phyloP scores from a whole-genome alignment of 2,113 vertebrate genomes.

The Poeciliopsis occidentalis region DNA sequence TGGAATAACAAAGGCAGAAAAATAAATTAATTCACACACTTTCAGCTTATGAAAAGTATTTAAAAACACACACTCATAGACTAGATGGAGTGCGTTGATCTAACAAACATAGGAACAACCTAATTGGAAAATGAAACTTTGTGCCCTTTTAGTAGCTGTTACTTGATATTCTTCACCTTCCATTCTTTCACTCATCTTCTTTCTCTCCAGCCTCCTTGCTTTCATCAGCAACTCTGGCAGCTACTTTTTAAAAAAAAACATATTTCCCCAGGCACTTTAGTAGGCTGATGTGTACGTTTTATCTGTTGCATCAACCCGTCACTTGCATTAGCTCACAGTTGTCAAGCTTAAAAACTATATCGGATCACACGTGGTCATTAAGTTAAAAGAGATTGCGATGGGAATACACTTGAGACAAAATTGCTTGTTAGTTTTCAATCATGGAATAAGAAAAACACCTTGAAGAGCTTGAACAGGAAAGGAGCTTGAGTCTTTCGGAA shows the following conservation, averaged over 20 bases:
- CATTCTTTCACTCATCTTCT: not conserved
- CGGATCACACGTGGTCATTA: not conserved
- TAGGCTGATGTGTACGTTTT: slow-evolving; percentile 34
- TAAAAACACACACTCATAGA: slow-evolving; percentile 4
- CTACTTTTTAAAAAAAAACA: slow-evolving; percentile 5
- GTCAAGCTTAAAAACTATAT: not conserved
- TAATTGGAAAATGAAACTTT: not conserved
- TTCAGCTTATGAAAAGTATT: not conserved
- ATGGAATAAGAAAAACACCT: not conserved
- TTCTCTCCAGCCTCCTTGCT: not conserved
- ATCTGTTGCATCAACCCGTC: slow-evolving; percentile 9
- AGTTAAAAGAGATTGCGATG: not conserved
- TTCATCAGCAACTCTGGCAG: not conserved
- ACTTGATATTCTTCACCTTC: not conserved
- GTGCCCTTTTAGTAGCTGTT: not conserved
- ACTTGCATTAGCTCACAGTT: slow-evolving; percentile 7
- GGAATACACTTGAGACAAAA: not conserved
- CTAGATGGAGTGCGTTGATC: not conserved
- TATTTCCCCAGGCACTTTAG: slow-evolving; percentile 43
- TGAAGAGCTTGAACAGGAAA: too few species aligned
- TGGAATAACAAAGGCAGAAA: not conserved
- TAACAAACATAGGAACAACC: not conserved
- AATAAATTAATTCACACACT: not conserved
- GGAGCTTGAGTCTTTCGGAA: too few species aligned
- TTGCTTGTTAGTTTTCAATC: not conserved